Base-by-base conservation (phyloP, 2,888 invertebrate species). In the Lithodes maja region DNA sequence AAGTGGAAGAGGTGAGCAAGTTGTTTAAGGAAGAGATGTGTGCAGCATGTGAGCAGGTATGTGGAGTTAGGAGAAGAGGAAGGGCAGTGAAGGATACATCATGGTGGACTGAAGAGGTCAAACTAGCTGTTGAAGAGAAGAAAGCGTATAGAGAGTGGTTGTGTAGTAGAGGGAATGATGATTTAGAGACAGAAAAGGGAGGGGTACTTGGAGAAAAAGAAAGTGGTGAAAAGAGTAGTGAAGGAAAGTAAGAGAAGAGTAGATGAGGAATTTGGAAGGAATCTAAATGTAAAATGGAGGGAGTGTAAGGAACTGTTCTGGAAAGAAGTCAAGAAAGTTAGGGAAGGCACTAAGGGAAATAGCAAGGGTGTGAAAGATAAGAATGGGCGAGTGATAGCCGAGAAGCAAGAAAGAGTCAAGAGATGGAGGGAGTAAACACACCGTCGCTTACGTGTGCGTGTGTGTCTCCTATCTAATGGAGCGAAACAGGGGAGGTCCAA, bases 241-340 rank as follows among this genome's bases (percentile, higher is more conserved):
- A 74, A 17, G 74, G 17, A 74, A n/a, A 74, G 74, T n/a, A 74
- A 17, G 74, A 74, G n/a, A n/a, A 74, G n/a, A 17, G 74, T 15
- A n/a, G 17, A 74, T 15, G 17, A 17, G n/a, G 0, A 74, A 17
- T n/a, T n/a, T 17, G 17, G 74, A n/a, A 74, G 74, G 74, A 61
- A 61, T 61, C 61, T 61, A 12, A 61, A 0, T 61, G 61, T 61
- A 12, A 5, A 61, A 61, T 61, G 61, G 61, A 61, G 61, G 61
- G 61, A 7, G 61, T 7, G 5, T 61, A 61, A 61, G 61, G 12
- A 61, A 61, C 61, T 61, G 61, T 61, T 61, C 12, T 61, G 61
- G 61, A 61, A 61, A 1, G 61, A 61, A 61, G 61, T 61, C 5
- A 74, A 74, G 74, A 74, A 17, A 74, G 17, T 74, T 3, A 74